Evolutionary conservation across 2,113 vertebrate species (phyloP).

Genomic region (Paralichthys olivaceus): DNA sequence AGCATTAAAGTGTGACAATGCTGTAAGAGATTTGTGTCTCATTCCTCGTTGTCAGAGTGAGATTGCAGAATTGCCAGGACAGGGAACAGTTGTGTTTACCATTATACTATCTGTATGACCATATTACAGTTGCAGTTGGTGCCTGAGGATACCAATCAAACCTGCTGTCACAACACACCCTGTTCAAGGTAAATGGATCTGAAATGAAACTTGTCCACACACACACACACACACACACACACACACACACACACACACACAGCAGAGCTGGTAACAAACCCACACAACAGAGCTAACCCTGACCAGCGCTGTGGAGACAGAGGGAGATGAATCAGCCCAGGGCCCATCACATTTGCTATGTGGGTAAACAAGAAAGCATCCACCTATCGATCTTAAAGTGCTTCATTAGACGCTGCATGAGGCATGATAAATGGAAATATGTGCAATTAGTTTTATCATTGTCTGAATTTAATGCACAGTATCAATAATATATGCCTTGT

Average conservation of each 20-base stretch:
- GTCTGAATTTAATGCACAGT: slow-evolving; percentile 33
- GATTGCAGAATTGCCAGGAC: no score
- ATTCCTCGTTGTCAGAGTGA: no score
- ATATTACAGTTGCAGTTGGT: slow-evolving; percentile 63
- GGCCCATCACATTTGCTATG: slow-evolving; percentile 34
- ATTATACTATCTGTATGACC: slow-evolving; percentile 61
- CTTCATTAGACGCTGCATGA: slow-evolving; percentile 54
- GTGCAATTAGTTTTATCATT: slow-evolving; percentile 18
- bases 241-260: not conserved
- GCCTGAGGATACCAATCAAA: slow-evolving; percentile 70
- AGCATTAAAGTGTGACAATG: no score
- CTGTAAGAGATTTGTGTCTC: no score
- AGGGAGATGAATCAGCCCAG: slow-evolving; percentile 12
- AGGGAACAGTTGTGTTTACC: slow-evolving; percentile 69
- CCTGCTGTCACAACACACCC: slow-evolving; percentile 59
- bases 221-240: no score
- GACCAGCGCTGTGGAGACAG: slow-evolving; percentile 13
- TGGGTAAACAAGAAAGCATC: slow-evolving; percentile 54
- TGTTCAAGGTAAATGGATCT: slow-evolving; percentile 57
- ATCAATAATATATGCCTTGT: slow-evolving; percentile 48
- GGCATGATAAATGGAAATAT: slow-evolving; percentile 50
- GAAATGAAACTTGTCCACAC: slow-evolving; percentile 14
- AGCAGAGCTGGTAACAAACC: slow-evolving; percentile 12
- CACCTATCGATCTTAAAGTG: slow-evolving; percentile 67
- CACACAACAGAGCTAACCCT: slow-evolving; percentile 10